Base-by-base conservation (phyloP, 2,113 vertebrate genomes). In the Myotis davidii region DNA sequence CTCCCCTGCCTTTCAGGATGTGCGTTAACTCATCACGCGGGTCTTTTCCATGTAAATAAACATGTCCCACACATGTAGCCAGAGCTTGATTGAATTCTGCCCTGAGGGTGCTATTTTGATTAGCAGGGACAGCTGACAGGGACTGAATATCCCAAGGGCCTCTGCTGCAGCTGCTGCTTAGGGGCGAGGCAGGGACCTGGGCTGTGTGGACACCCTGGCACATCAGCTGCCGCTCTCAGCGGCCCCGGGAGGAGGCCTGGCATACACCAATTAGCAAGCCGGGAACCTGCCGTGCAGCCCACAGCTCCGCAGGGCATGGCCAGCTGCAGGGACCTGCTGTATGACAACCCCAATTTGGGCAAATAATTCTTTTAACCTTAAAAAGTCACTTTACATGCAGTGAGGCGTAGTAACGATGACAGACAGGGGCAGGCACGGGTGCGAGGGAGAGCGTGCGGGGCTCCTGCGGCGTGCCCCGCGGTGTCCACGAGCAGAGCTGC, bases 301-400 rank as follows among this genome's bases (percentile, higher is more conserved):
- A 50, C 70, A 92, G 61, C 37, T 14, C 2, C 5, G 6, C 11
- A 21, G 34, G 16, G 3, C 48, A 70, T 0, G 25, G 59, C 42
- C 39, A 6, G 90, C 52, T 1, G 42, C 18, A 7, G 11, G 1
- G 42, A 32, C 59, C 50, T 54, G 67, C 86, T 61, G 12, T 8
- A 45, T 0, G 23, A 81, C 82, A 85, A 21, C 67, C 34, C n/a
- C 13, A 2, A 34, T 39, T 73, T 65, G 20, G 21, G n/a, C 6
- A 34, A 76, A 56, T 23, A 61, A 39, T 86, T 52, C 54, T 79
- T 78, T 83, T 74, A 76, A 69, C 91, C 85, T 91, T 88, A 85
- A 90, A 88, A 93, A 70, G 61, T 94, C 82, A 83, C 39, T 90
- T 42, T 34, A 23, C 27, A 61, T 88, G 45, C 59, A 52, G 37